phyloP scores from a whole-genome alignment of 2,888 invertebrate genomes.

The Dermolepida albohirtum region DNA sequence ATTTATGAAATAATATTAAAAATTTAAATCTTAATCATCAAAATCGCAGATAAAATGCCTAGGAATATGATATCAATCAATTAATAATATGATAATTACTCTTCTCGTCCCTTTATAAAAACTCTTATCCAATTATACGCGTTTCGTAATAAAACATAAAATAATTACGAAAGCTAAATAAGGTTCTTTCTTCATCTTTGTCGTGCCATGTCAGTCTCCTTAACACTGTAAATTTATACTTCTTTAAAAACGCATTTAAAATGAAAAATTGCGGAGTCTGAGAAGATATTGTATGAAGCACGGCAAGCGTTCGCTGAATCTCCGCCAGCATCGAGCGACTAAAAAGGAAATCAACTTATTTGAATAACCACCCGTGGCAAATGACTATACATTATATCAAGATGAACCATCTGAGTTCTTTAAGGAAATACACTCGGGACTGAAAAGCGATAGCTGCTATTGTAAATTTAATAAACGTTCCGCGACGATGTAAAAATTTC shows the following conservation, averaged over 20 bases:
- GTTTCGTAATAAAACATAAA: too few species aligned
- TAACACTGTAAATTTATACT: not conserved
- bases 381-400: slow-evolving; percentile 56
- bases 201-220: too few species aligned
- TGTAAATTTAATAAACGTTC: slow-evolving; percentile 35
- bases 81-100: too few species aligned
- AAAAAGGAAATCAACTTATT: slow-evolving; percentile 54
- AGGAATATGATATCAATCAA: too few species aligned
- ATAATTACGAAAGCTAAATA: too few species aligned
- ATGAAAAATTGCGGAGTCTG: slow-evolving; percentile 50
- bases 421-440: slow-evolving; percentile 34
- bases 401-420: slow-evolving; percentile 51
- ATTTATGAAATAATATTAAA: too few species aligned
- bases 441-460: slow-evolving; percentile 34
- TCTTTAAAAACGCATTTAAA: slow-evolving; percentile 40
- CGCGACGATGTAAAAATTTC: slow-evolving; percentile 21
- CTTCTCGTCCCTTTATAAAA: too few species aligned
- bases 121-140: too few species aligned
- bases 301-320: slow-evolving; percentile 8
- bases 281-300: slow-evolving; percentile 50
- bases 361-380: slow-evolving; percentile 54
- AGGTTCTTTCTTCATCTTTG: too few species aligned
- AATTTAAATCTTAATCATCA: too few species aligned
- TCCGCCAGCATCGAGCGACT: slow-evolving; percentile 39
- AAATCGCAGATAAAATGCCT: too few species aligned